Percentiles rank a stretch among this genome's conserved stretches.
Evolutionary conservation across 2,888 invertebrate genomes (phyloP).

Genomic region (Drosophila macrospina): DNA sequence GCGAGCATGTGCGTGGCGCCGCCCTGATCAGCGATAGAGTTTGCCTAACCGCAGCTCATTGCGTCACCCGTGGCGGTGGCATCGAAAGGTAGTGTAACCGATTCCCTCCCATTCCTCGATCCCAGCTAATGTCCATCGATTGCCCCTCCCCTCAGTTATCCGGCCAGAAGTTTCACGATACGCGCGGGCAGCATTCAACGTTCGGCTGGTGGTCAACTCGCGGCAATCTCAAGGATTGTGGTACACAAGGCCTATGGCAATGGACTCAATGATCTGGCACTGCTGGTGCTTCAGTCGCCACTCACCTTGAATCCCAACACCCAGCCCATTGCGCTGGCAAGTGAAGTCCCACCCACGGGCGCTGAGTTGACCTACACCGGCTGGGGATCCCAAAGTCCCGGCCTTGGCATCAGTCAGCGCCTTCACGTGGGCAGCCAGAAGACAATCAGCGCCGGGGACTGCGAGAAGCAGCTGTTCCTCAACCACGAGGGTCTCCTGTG

Average conservation of each 20-base stretch:
- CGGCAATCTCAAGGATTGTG: slow-evolving; percentile 67
- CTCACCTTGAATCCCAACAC: slow-evolving; percentile 64
- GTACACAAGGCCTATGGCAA: slow-evolving; percentile 68
- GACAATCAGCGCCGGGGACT: slow-evolving; percentile 63
- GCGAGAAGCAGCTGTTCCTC: slow-evolving; percentile 55
- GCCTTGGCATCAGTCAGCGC: slow-evolving; percentile 59
- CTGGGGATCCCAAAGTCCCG: slow-evolving; percentile 74
- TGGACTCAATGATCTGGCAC: slow-evolving; percentile 76
- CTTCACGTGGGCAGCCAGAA: slow-evolving; percentile 72
- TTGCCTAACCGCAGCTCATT: slow-evolving; percentile 82
- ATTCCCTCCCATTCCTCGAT: no score
- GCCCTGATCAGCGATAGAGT: slow-evolving; percentile 63
- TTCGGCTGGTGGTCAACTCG: slow-evolving; percentile 74
- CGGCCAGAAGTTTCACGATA: slow-evolving; percentile 68
- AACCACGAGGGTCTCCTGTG: slow-evolving; percentile 75
- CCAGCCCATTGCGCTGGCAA: slow-evolving; percentile 70
- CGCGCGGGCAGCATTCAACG: slow-evolving; percentile 83
- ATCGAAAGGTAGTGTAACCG: slow-evolving; percentile 59
- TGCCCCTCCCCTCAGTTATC: slow-evolving; percentile 58
- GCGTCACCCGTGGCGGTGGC: slow-evolving; percentile 69
- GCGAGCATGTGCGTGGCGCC: slow-evolving; percentile 76
- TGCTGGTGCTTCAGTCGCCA: slow-evolving; percentile 73
- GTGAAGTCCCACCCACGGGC: slow-evolving; percentile 58
- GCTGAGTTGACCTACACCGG: slow-evolving; percentile 71
- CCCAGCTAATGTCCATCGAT: not conserved